Percentiles rank a stretch among this genome's conserved stretches.
Evolutionary conservation across 2,113 vertebrate species (phyloP).

Genomic region (Microtus montanus): DNA sequence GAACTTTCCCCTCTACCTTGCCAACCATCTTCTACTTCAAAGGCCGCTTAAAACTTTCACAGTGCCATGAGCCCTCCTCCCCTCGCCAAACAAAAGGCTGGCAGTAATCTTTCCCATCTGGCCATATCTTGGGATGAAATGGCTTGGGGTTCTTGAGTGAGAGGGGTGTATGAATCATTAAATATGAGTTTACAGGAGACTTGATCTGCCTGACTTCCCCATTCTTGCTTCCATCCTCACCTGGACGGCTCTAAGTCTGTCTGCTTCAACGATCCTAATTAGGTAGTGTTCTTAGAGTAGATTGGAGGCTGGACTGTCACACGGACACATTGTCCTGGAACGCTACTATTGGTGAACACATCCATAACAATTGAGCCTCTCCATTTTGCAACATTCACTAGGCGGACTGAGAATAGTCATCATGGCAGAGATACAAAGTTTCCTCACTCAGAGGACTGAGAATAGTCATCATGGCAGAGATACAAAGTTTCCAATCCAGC

Average conservation of each 20-base stretch:
- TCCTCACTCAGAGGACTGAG: background rate
- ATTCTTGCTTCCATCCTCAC: background rate
- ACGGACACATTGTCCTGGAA: background rate
- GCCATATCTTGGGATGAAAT: background rate
- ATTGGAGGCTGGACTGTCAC: background rate
- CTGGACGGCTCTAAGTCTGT: background rate
- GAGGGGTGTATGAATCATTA: background rate
- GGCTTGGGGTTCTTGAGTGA: background rate
- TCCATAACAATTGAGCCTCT: background rate
- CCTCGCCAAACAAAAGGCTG: slow-evolving; percentile 50
- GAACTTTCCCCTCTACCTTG: slow-evolving; percentile 51
- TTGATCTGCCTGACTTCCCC: background rate
- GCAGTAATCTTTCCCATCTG: background rate
- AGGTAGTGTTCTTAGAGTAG: background rate
- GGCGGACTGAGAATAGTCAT: background rate
- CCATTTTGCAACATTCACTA: slow-evolving; percentile 13
- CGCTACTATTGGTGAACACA: background rate
- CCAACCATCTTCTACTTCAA: slow-evolving; percentile 63
- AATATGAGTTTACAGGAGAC: background rate
- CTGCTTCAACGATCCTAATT: background rate
- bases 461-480: background rate
- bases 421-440: background rate
- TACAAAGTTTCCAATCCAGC: background rate
- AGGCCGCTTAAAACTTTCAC: slow-evolving; percentile 50
- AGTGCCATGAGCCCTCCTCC: slow-evolving; percentile 2